These are phyloP conservation scores for Andrena camellia DNA, from an alignment of 2,888 invertebrate species.

Conservation along the genomic window DNA sequence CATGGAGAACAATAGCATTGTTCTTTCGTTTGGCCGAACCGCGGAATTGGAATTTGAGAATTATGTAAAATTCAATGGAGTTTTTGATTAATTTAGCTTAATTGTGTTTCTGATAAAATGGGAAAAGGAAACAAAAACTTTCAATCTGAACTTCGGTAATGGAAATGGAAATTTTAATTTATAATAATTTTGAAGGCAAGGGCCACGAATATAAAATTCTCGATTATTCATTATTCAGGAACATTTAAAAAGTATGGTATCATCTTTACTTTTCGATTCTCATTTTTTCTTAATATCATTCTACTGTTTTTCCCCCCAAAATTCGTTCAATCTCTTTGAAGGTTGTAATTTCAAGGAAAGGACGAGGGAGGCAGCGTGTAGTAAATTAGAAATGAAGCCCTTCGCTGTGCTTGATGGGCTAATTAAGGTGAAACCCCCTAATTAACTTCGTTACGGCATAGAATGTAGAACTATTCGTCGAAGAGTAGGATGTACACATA, in stretches of 20 bases:
- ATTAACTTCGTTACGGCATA: constrained; percentile 60
- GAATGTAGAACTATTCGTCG: constrained; percentile 13
- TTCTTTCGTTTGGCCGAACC: background rate
- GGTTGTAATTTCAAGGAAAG: background rate
- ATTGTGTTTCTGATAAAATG: background rate
- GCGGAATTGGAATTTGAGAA: background rate
- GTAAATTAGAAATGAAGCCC: constrained; percentile 38
- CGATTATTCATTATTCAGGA: background rate
- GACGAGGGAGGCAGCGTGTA: background rate
- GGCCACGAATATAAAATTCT: background rate
- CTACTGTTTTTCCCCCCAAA: background rate
- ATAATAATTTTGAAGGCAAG: background rate
- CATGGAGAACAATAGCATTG: background rate
- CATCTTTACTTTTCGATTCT: background rate
- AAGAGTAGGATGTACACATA: constrained; percentile 15
- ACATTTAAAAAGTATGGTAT: no score
- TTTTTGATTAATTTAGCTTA: constrained; percentile 14
- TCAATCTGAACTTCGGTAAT: background rate
- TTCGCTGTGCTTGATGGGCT: constrained; percentile 22
- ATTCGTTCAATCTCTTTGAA: background rate
- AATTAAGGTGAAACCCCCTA: constrained; percentile 56
- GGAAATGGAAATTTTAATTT: constrained; percentile 7
- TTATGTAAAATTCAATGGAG: constrained; percentile 18
- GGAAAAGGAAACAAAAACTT: constrained; percentile 11
- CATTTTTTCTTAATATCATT: background rate